These are phyloP conservation scores for Athene cunicularia DNA, from an alignment of 2,113 vertebrate species.

Conservation along the genomic window DNA sequence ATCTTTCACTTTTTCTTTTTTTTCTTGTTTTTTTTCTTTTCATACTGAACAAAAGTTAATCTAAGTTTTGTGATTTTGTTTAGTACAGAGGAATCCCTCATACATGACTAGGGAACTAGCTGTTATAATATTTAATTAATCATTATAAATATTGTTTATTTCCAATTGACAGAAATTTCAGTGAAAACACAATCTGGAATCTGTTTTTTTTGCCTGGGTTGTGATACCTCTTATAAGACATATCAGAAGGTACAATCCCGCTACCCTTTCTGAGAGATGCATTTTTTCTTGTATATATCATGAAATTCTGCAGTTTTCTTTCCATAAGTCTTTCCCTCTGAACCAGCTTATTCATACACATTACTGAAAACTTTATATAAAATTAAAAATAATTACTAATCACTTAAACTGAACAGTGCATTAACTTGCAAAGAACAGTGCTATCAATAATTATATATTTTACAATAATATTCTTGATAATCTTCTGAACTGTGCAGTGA, in stretches of 20 bases:
- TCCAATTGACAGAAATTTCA: background rate
- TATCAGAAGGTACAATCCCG: background rate
- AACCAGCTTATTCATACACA: background rate
- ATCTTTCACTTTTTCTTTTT: background rate
- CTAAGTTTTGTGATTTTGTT: background rate
- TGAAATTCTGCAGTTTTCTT: background rate
- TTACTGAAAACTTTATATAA: background rate
- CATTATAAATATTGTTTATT: background rate
- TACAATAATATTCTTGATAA: background rate
- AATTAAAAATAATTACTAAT: background rate
- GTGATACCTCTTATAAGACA: background rate
- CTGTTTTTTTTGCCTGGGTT: background rate
- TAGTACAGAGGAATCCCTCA: background rate
- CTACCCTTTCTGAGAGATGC: background rate
- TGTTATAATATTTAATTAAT: background rate
- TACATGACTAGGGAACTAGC: background rate
- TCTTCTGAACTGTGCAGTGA: background rate
- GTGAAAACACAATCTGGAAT: background rate
- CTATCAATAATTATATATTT: background rate
- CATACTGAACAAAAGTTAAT: background rate
- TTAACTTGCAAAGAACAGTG: background rate
- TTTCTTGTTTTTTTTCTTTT: background rate
- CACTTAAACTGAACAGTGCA: background rate
- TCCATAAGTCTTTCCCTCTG: background rate
- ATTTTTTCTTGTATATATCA: background rate